A percentile compares a stretch with the other conserved stretches of the same genome.
Conservation (phyloP, 2,888 invertebrate genomes). For the Acanthococcus lagerstroemiae region DNA sequence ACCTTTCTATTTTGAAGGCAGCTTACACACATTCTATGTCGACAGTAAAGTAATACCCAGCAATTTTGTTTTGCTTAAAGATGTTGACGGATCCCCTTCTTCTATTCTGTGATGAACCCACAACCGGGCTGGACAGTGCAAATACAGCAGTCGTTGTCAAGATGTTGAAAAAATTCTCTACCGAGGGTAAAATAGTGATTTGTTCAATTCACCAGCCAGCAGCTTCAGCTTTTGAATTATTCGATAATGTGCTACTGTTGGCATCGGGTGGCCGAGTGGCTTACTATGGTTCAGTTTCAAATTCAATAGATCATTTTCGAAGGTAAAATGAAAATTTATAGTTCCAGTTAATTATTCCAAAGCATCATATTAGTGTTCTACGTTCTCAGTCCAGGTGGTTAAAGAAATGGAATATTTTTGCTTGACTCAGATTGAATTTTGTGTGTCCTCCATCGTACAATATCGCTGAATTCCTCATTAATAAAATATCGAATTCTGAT, state of each 20-base stretch:
- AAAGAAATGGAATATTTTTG: not conserved
- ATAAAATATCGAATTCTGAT: constrained; percentile 48
- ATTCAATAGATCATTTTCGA: constrained; percentile 58
- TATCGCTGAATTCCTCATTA: constrained; percentile 75
- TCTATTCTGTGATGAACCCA: constrained; percentile 88
- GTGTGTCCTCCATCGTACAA: constrained; percentile 67
- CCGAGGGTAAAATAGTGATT: constrained; percentile 64
- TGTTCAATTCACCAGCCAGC: constrained; percentile 88
- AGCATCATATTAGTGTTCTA: not conserved
- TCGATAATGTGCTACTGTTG: constrained; percentile 67
- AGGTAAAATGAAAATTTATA: constrained; percentile 46
- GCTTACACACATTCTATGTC: no score
- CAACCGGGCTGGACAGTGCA: constrained; percentile 83
- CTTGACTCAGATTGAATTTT: constrained; percentile 49
- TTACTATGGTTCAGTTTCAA: constrained; percentile 63
- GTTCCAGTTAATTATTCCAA: not conserved
- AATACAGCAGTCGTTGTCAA: constrained; percentile 72
- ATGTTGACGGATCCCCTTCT: constrained; percentile 77
- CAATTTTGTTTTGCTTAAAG: constrained; percentile 42
- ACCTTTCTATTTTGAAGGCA: no score
- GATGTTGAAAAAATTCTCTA: constrained; percentile 54
- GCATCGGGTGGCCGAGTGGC: constrained; percentile 69
- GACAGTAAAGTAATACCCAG: not conserved
- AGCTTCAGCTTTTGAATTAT: constrained; percentile 71
- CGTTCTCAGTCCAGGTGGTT: no score